Conservation (phyloP, 2,797 vertebrate genomes). For the Characodon lateralis region DNA sequence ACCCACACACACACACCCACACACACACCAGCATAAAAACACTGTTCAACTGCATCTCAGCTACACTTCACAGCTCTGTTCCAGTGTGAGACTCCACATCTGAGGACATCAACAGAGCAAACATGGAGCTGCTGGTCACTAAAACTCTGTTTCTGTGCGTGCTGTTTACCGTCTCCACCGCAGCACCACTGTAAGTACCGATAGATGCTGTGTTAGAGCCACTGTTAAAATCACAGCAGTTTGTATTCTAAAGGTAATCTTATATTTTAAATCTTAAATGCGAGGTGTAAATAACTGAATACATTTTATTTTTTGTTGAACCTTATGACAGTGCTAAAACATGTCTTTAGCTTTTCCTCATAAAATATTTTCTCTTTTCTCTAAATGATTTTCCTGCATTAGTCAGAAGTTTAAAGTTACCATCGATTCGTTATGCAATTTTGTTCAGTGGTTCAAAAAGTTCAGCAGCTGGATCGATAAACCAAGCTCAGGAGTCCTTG, state of each 20-base stretch:
- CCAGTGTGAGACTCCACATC: slow-evolving; percentile 24
- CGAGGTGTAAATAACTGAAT: too few species aligned
- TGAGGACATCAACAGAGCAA: slow-evolving; percentile 32
- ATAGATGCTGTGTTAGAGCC: not conserved
- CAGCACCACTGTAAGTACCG: slow-evolving; percentile 76
- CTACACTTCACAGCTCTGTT: slow-evolving; percentile 29
- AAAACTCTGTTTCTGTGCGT: slow-evolving; percentile 60
- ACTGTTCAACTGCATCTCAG: not conserved
- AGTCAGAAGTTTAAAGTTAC: not conserved
- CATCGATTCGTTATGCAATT: slow-evolving; percentile 27
- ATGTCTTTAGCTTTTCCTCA: not conserved
- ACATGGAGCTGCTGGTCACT: slow-evolving; percentile 70
- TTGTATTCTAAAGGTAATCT: not conserved
- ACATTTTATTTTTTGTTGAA: not conserved
- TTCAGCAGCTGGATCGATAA: slow-evolving; percentile 57
- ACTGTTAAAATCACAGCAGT: not conserved
- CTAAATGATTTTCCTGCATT: not conserved
- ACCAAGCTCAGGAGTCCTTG: slow-evolving; percentile 39
- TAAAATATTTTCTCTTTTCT: not conserved
- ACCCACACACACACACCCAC: slow-evolving; percentile 12
- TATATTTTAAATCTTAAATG: not conserved
- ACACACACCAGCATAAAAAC: slow-evolving; percentile 59
- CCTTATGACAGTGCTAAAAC: not conserved
- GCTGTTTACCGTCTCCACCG: slow-evolving; percentile 39
- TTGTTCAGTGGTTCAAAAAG: slow-evolving; percentile 44